Conservation (phyloP, 1,140 invertebrate genomes). For the Pantala flavescens region DNA sequence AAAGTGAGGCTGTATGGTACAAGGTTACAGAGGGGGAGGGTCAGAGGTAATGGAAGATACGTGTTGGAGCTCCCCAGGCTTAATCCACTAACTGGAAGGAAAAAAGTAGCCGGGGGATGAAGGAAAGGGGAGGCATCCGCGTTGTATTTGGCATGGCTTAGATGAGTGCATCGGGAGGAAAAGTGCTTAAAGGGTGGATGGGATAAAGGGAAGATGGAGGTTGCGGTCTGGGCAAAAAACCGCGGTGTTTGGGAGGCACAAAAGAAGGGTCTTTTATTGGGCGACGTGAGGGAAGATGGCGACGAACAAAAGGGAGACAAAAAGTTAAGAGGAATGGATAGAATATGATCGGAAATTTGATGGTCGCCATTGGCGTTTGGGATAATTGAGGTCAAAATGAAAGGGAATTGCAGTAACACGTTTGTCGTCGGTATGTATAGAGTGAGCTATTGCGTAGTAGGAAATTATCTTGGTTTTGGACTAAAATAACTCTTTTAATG, state of each 20-base stretch:
- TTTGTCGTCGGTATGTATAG: background rate
- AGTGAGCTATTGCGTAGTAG: too few relatives aligned
- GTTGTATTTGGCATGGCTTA: background rate
- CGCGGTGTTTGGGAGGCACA: background rate
- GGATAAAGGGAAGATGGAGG: constrained; percentile 4
- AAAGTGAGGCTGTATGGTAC: background rate
- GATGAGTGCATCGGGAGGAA: background rate
- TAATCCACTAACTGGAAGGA: constrained; percentile 1
- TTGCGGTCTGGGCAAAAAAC: background rate
- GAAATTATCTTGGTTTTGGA: too few relatives aligned
- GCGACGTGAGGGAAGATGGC: background rate
- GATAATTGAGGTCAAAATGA: background rate
- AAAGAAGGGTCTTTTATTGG: background rate
- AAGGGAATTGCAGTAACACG: background rate
- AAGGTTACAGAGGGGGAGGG: background rate
- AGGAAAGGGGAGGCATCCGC: background rate
- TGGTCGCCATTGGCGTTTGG: background rate
- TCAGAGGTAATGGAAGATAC: constrained; percentile 5
- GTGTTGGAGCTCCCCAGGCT: background rate
- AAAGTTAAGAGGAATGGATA: background rate
- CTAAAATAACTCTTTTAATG: too few relatives aligned
- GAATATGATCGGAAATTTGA: background rate
- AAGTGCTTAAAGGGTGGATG: background rate
- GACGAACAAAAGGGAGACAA: background rate
- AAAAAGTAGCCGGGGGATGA: background rate